Conservation (phyloP, 2,797 vertebrate species). For the Myiothlypis coronata region DNA sequence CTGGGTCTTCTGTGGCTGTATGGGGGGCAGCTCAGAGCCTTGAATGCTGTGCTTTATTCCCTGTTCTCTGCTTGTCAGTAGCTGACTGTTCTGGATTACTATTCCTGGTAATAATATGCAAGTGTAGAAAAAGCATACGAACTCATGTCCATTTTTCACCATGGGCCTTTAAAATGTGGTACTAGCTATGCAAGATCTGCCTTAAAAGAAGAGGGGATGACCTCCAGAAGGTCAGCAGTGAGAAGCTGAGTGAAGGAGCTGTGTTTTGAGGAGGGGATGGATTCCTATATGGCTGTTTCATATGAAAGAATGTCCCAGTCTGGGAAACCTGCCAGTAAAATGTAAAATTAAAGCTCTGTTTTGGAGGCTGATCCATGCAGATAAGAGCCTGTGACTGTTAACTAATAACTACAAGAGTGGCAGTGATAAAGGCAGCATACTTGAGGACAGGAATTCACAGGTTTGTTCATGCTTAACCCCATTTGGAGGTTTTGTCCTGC, state of each 20-base stretch:
- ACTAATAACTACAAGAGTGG: conserved; percentile 43
- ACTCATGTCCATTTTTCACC: neutral
- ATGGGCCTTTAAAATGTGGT: neutral
- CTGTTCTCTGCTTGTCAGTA: neutral
- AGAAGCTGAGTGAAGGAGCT: conserved; percentile 17
- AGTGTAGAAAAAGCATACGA: neutral
- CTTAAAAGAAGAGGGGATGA: conserved; percentile 6
- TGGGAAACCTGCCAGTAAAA: conserved; percentile 52
- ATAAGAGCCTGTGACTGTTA: conserved; percentile 59
- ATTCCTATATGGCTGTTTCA: conserved; percentile 44
- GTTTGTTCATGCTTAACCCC: conserved; percentile 8
- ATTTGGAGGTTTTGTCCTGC: neutral
- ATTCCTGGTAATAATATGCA: conserved; percentile 45
- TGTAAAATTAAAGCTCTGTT: conserved; percentile 62
- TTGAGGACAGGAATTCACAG: conserved; percentile 36
- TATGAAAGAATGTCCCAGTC: conserved; percentile 52
- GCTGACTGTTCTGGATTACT: conserved; percentile 18
- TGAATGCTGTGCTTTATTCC: conserved; percentile 33
- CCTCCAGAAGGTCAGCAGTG: neutral
- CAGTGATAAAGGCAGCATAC: conserved; percentile 1
- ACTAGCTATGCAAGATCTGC: neutral
- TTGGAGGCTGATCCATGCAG: conserved; percentile 20
- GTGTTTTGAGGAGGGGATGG: neutral
- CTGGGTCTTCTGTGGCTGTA: neutral
- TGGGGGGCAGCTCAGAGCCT: neutral